phyloP scores from a whole-genome alignment of 2,888 invertebrate genomes.

The Balanococcus diminutus region DNA sequence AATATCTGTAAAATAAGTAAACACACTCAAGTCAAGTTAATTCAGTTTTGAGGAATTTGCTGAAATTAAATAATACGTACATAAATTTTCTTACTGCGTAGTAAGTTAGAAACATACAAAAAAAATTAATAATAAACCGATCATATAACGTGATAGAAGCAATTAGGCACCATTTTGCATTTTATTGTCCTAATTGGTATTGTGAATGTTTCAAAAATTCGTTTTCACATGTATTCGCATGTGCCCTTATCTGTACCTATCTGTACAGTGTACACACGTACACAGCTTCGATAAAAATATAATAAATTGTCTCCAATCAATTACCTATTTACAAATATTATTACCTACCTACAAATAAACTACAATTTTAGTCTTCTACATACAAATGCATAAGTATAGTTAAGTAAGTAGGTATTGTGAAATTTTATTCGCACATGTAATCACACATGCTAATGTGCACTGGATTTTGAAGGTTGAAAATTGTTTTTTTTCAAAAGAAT shows the following conservation, averaged over 20 bases:
- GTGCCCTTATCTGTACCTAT: no score
- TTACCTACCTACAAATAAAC: no score
- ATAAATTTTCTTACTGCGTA: background rate
- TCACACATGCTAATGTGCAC: background rate
- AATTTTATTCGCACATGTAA: background rate
- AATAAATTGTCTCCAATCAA: no score
- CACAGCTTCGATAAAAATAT: no score
- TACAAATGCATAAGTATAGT: no score
- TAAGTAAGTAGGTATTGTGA: background rate
- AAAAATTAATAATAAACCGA: background rate
- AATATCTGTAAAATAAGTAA: background rate
- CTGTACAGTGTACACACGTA: no score
- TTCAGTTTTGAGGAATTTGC: background rate
- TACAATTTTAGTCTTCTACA: no score
- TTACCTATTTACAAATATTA: no score
- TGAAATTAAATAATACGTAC: background rate
- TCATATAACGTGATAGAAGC: background rate
- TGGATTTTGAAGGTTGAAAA: background rate
- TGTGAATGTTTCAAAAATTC: background rate
- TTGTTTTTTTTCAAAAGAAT: background rate
- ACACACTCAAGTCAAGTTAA: background rate
- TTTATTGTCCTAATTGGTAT: background rate
- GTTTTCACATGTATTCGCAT: background rate
- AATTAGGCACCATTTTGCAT: no score
- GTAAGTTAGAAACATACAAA: background rate